A percentile compares a stretch with the other conserved stretches of the same genome.
Evolutionary conservation across 2,797 vertebrate genomes (phyloP).

Genomic region (Characodon lateralis): DNA sequence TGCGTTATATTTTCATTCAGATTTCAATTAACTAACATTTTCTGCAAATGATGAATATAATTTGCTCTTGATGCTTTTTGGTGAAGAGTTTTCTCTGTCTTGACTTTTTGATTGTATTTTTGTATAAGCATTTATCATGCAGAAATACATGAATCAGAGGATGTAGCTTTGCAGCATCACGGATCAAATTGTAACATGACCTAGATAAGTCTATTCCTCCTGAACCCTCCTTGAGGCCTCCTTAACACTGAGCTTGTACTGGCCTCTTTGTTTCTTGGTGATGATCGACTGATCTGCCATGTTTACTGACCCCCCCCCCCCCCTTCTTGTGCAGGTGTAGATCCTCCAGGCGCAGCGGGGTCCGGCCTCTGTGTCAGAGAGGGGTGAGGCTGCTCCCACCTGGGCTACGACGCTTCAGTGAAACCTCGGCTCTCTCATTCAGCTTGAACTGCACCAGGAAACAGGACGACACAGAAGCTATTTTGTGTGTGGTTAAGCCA

Average conservation of each 20-base stretch:
- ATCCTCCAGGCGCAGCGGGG: constrained; percentile 74
- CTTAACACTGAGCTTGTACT: constrained; percentile 11
- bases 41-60: neutral
- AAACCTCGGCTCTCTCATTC: constrained; percentile 46
- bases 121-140: neutral
- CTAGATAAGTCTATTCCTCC: neutral
- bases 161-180: constrained; percentile 22
- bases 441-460: constrained; percentile 16
- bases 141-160: neutral
- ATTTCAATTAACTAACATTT: neutral
- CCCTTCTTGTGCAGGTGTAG: constrained; percentile 72
- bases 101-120: constrained; percentile 8
- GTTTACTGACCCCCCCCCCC: constrained; percentile 40
- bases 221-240: constrained; percentile 8
- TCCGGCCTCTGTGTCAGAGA: constrained; percentile 71
- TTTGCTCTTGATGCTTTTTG: neutral
- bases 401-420: constrained; percentile 62
- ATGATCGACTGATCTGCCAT: constrained; percentile 43
- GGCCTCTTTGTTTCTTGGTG: constrained; percentile 25
- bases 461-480: constrained; percentile 27
- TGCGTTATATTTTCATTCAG: neutral
- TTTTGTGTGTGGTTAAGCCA: constrained; percentile 49
- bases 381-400: constrained; percentile 73
- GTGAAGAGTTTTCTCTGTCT: constrained; percentile 18
- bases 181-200: constrained; percentile 20